A percentile compares a stretch with the other conserved stretches of the same genome.
phyloP scores from a whole-genome alignment of 2,888 invertebrate species.

The Hemithea aestivaria region DNA sequence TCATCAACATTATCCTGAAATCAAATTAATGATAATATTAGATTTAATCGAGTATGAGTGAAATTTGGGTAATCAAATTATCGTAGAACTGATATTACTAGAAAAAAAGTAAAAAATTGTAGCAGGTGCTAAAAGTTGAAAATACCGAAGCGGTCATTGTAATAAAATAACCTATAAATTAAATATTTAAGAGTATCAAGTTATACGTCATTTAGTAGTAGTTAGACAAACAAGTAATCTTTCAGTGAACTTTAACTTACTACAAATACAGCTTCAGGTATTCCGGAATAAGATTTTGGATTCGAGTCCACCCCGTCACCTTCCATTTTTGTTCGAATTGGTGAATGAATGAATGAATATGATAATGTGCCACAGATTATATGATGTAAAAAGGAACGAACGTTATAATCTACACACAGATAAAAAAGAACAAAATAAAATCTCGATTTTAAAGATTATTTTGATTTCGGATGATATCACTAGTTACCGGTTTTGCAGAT shows the following conservation, averaged over 20 bases:
- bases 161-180: constrained; percentile 16
- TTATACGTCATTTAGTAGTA: too few species aligned
- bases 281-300: constrained; percentile 86
- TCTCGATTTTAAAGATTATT: too few species aligned
- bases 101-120: constrained; percentile 1
- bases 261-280: constrained; percentile 93
- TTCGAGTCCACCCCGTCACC: constrained; percentile 57
- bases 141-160: constrained; percentile 1
- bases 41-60: background rate
- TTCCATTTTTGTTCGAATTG: constrained; percentile 51
- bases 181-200: background rate
- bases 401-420: too few species aligned
- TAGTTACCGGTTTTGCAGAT: too few species aligned
- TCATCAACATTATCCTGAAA: constrained; percentile 95
- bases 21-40: constrained; percentile 22
- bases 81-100: too few species aligned
- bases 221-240: background rate
- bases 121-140: constrained; percentile 7
- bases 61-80: too few species aligned
- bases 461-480: too few species aligned
- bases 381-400: too few species aligned
- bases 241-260: constrained; percentile 74
- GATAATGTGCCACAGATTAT: too few species aligned
- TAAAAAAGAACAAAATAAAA: too few species aligned
- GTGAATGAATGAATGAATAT: constrained; percentile 12